Percentiles rank a stretch among this genome's conserved stretches.
These are phyloP conservation scores for Saguinus imperator DNA, from an alignment of 2,113 vertebrate genomes.

Conservation along the genomic window DNA sequence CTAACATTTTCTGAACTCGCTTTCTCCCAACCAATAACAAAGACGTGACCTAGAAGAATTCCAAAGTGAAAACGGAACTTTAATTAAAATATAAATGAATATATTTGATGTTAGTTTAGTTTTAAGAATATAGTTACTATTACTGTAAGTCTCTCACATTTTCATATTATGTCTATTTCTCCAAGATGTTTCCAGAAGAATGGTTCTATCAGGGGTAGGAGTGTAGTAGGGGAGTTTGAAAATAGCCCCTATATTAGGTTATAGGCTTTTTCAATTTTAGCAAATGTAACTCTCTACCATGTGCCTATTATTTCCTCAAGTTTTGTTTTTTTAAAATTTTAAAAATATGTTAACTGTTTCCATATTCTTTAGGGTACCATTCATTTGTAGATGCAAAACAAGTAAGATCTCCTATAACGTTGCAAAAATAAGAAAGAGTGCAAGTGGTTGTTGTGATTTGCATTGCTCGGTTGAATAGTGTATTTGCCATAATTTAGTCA, in stretches of 20 bases:
- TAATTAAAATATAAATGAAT: constrained; percentile 36
- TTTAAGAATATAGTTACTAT: neutral
- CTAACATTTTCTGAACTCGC: constrained; percentile 22
- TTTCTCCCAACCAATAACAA: neutral
- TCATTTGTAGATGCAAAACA: constrained; percentile 31
- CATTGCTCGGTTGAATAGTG: neutral
- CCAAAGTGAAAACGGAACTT: constrained; percentile 1
- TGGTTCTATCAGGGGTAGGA: neutral
- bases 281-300: neutral
- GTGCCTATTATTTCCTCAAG: neutral
- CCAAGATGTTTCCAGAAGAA: neutral
- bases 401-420: neutral
- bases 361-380: neutral
- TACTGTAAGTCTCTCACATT: neutral
- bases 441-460: neutral
- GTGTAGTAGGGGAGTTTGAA: neutral
- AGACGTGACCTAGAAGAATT: neutral
- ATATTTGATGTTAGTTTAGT: neutral
- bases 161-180: neutral
- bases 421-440: constrained; percentile 9
- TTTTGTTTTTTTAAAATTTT: neutral
- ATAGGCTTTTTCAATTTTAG: neutral
- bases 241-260: neutral
- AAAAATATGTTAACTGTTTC: neutral
- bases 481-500: neutral